A percentile compares a stretch with the other conserved stretches of the same genome.
These are phyloP conservation scores for Trochalopteron elliotii DNA, from an alignment of 2,113 vertebrate genomes.

Conservation along the genomic window DNA sequence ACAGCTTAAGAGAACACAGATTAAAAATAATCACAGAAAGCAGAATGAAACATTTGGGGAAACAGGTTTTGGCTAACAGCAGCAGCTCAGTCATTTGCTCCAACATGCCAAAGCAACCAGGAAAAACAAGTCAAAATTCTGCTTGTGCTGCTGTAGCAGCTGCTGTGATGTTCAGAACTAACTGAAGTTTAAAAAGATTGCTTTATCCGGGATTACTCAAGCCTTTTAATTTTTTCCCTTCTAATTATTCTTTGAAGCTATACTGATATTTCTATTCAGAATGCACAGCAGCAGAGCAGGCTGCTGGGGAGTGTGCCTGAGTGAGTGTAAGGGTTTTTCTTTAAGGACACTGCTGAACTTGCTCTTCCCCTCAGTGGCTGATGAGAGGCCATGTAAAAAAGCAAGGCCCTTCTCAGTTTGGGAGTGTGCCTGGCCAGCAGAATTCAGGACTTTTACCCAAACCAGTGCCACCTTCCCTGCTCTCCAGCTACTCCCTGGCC, in stretches of 20 bases:
- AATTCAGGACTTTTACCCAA: not conserved
- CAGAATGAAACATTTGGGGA: slow-evolving; percentile 1
- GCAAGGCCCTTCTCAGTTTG: not conserved
- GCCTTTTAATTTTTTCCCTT: not conserved
- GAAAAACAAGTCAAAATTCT: slow-evolving; percentile 12
- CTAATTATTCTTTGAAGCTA: not conserved
- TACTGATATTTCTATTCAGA: not conserved
- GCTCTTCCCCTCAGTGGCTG: not conserved
- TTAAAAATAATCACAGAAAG: slow-evolving; percentile 49
- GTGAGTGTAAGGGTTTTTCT: not conserved
- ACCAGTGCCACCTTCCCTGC: not conserved
- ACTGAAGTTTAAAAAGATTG: not conserved
- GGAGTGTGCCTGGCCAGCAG: not conserved
- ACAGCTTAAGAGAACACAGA: slow-evolving; percentile 7
- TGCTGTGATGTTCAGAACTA: not conserved
- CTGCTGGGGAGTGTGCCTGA: not conserved
- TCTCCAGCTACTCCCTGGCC: not conserved
- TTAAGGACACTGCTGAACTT: not conserved
- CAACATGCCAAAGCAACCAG: not conserved
- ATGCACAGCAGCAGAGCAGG: not conserved
- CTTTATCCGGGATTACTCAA: not conserved
- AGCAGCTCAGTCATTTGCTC: slow-evolving; percentile 15
- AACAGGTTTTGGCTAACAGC: slow-evolving; percentile 29
- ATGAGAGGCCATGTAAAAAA: rapidly evolving
- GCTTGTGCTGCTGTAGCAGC: not conserved